A percentile compares a stretch with the other conserved stretches of the same genome.
phyloP scores from a whole-genome alignment of 2,113 vertebrate genomes.

The Ophthalmolycus amberensis region DNA sequence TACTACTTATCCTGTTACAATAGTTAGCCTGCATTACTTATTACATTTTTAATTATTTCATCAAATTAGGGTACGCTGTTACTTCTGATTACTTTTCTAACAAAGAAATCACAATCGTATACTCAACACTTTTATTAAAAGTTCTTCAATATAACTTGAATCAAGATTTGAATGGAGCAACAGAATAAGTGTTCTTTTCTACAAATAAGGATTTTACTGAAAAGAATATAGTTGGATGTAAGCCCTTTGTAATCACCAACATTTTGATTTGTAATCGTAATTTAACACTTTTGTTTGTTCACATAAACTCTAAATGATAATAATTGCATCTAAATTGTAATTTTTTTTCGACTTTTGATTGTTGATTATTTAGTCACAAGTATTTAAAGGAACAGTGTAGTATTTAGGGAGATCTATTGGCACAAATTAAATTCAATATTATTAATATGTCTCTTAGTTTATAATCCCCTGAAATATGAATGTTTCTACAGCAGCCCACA shows the following conservation, averaged over 20 bases:
- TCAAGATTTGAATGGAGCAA: neutral
- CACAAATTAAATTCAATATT: no score
- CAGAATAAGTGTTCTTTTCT: neutral
- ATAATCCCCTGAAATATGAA: neutral
- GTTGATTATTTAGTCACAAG: no score
- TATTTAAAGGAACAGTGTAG: no score
- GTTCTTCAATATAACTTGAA: neutral
- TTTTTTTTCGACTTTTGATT: no score
- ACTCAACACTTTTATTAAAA: neutral
- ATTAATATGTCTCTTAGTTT: neutral
- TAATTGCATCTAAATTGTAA: no score
- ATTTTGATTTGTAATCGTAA: neutral
- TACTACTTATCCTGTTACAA: neutral
- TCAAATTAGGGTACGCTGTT: neutral
- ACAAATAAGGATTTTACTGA: neutral
- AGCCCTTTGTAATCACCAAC: neutral
- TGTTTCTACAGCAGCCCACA: neutral
- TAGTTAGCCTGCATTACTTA: neutral
- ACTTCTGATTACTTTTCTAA: no score
- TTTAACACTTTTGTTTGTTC: neutral
- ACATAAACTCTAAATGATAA: neutral
- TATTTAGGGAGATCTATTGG: no score
- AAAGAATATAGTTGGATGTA: neutral
- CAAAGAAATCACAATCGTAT: neutral
- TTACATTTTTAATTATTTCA: neutral